These are phyloP conservation scores for Ochotona princeps DNA, from an alignment of 2,113 vertebrate species.

Conservation along the genomic window DNA sequence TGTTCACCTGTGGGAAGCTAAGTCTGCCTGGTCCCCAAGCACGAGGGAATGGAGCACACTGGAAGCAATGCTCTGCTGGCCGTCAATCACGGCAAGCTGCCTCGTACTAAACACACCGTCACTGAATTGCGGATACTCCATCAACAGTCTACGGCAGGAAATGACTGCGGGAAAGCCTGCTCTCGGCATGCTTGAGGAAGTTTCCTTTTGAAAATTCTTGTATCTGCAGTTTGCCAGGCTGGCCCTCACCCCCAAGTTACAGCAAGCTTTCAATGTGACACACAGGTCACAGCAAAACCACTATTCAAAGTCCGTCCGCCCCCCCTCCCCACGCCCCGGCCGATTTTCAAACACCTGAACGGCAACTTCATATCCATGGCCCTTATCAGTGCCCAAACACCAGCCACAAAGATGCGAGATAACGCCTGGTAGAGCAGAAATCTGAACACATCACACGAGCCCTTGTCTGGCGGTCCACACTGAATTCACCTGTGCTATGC, in stretches of 20 bases:
- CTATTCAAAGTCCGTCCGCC: background rate
- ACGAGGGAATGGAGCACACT: background rate
- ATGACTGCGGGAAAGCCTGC: background rate
- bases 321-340: too few species aligned
- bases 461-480: background rate
- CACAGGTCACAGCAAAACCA: background rate
- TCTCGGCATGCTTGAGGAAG: background rate
- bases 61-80: background rate
- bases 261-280: background rate
- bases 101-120: background rate
- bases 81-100: background rate
- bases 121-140: too few species aligned
- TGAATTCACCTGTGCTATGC: background rate
- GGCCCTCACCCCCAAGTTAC: background rate
- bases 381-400: background rate
- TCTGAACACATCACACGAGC: conserved; percentile 21
- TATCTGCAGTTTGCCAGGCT: background rate
- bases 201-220: background rate
- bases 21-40: background rate
- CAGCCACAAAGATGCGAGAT: conserved; percentile 44
- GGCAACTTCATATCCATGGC: background rate
- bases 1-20: too few species aligned
- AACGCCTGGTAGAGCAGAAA: background rate
- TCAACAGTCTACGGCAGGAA: background rate
- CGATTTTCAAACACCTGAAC: background rate